Percentiles rank a stretch among this genome's conserved stretches.
Evolutionary conservation across 2,888 invertebrate genomes (phyloP).

Genomic region (Phortica magna): DNA sequence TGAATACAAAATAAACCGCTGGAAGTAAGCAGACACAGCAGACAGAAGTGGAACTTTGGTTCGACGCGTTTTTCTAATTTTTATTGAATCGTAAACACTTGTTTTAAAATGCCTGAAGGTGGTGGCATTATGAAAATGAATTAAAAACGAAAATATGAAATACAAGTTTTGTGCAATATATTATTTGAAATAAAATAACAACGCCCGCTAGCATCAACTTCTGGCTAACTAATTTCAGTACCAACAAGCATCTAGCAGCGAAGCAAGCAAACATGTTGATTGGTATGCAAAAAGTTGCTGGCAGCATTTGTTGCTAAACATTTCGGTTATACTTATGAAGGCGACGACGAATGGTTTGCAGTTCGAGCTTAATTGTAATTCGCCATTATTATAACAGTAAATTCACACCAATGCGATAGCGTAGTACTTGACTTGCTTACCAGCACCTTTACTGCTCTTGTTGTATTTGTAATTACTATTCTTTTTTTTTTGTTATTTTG

Average conservation of each 20-base stretch:
- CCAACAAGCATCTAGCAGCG: not conserved
- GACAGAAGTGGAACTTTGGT: conserved; percentile 62
- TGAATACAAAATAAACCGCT: not conserved
- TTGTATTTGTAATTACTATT: conserved; percentile 54
- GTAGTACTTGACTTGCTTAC: not conserved
- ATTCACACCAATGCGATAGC: conserved; percentile 13
- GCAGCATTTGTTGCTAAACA: conserved; percentile 37
- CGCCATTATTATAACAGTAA: conserved; percentile 19
- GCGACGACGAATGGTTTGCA: conserved; percentile 39
- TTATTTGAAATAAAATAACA: too few relatives aligned
- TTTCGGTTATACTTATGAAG: conserved; percentile 35
- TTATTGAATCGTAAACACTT: too few relatives aligned
- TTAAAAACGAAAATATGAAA: too few relatives aligned
- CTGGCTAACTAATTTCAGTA: not conserved
- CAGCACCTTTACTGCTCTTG: not conserved
- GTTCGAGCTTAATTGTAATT: conserved; percentile 26
- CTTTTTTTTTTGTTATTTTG: conserved; percentile 30
- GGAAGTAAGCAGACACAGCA: not conserved
- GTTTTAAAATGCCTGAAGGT: too few relatives aligned
- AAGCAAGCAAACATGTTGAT: not conserved
- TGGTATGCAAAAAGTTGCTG: conserved; percentile 12
- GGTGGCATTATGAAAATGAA: too few relatives aligned
- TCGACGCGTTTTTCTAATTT: conserved; percentile 53
- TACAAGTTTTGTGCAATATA: too few relatives aligned
- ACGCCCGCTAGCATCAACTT: too few relatives aligned